Conservation (phyloP, 2,888 invertebrate genomes). For the Zaprionus lineosus region DNA sequence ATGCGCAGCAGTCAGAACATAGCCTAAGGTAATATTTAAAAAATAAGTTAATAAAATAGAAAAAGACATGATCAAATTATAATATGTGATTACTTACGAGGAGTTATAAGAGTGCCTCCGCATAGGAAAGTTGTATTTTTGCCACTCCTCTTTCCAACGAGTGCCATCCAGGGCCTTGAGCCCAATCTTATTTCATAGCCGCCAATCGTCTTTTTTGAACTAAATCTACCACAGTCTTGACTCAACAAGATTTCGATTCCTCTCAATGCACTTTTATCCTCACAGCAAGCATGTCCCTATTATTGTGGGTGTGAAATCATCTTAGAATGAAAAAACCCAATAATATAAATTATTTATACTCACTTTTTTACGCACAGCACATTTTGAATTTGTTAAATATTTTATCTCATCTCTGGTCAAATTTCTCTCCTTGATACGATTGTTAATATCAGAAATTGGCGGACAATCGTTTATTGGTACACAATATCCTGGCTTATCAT, state of each 20-base stretch:
- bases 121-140: conserved; percentile 1
- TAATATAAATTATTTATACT: too few relatives aligned
- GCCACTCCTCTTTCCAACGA: not conserved
- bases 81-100: conserved; percentile 23
- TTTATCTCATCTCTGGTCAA: too few relatives aligned
- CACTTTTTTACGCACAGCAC: too few relatives aligned
- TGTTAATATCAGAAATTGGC: too few relatives aligned
- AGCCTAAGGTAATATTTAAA: too few relatives aligned
- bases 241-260: conserved; percentile 1
- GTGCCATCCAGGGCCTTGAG: conserved; percentile 40
- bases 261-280: not conserved
- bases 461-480: too few relatives aligned
- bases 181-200: not conserved
- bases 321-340: too few relatives aligned
- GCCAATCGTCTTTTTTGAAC: rapidly evolving
- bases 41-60: not conserved
- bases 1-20: conserved; percentile 41
- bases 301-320: not conserved
- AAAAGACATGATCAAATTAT: not conserved
- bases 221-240: conserved; percentile 17
- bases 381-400: too few relatives aligned
- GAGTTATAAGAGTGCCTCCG: conserved; percentile 28
- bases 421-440: too few relatives aligned
- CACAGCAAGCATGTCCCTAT: conserved; percentile 3
- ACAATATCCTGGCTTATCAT: too few relatives aligned